Percentiles rank a stretch among this genome's conserved stretches.
phyloP scores from a whole-genome alignment of 2,113 vertebrate genomes.

The Sterna hirundo region DNA sequence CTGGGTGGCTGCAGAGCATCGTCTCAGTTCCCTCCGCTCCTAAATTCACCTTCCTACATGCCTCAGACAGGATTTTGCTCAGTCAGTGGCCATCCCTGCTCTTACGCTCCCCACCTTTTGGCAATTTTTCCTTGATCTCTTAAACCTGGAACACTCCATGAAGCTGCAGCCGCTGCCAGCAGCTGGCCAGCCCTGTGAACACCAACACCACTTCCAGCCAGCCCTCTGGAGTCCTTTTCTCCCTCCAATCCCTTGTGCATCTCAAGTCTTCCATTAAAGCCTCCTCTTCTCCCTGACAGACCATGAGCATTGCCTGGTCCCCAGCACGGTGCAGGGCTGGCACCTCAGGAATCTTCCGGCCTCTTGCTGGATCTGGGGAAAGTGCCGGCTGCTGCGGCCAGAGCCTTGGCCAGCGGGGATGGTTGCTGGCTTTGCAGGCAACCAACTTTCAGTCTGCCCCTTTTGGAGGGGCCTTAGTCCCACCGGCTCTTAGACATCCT shows the following conservation, averaged over 20 bases:
- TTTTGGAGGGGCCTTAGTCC: not conserved
- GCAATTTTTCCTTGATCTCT: not conserved
- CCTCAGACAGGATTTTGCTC: not conserved
- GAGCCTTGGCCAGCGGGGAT: not conserved
- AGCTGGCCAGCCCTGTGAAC: not conserved
- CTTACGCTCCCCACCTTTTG: not conserved
- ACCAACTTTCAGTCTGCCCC: not conserved
- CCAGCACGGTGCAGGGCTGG: not conserved
- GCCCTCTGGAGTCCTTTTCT: not conserved
- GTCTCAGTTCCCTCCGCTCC: not conserved
- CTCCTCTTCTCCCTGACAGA: not conserved
- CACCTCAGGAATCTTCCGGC: not conserved
- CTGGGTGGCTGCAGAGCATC: not conserved
- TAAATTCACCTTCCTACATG: not conserved
- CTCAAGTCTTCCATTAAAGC: not conserved
- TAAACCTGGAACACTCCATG: not conserved
- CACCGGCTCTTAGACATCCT: rapidly evolving
- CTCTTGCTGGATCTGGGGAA: not conserved
- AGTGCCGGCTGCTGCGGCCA: rapidly evolving
- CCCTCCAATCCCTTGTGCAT: not conserved
- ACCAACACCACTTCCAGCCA: not conserved
- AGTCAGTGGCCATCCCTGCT: not conserved
- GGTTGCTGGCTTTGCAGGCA: not conserved
- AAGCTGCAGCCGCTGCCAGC: not conserved
- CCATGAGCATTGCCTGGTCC: not conserved